These are phyloP conservation scores for Ursus arctos DNA, from an alignment of 2,113 vertebrate genomes.

Conservation along the genomic window DNA sequence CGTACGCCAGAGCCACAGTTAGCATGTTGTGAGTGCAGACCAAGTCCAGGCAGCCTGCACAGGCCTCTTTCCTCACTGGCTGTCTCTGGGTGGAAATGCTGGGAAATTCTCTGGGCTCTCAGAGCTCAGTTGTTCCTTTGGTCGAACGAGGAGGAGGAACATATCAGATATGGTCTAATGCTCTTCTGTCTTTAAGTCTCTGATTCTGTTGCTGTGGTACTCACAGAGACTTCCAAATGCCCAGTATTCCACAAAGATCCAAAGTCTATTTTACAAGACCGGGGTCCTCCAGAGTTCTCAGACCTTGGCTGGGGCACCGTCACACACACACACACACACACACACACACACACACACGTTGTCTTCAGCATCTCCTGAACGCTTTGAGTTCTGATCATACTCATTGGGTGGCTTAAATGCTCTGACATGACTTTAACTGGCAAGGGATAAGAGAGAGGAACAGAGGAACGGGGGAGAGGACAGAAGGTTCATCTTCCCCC, in stretches of 20 bases:
- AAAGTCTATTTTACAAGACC: background rate
- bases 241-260: background rate
- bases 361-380: no score
- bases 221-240: background rate
- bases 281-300: background rate
- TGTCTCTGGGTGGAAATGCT: background rate
- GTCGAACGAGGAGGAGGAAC: background rate
- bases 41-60: background rate
- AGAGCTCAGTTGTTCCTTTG: background rate
- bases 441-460: background rate
- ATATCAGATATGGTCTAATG: fast-evolving
- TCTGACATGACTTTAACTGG: background rate
- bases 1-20: fast-evolving
- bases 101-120: background rate
- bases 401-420: background rate
- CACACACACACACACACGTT: background rate
- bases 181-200: background rate
- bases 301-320: background rate
- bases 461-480: background rate
- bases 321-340: background rate
- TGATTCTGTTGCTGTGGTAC: background rate
- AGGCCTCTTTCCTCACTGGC: background rate
- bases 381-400: background rate
- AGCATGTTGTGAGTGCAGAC: no score
- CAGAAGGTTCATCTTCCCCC: background rate